A percentile compares a stretch with the other conserved stretches of the same genome.
These are phyloP conservation scores for Drosophila quasianomalipes DNA, from an alignment of 2,888 invertebrate genomes.

Conservation along the genomic window DNA sequence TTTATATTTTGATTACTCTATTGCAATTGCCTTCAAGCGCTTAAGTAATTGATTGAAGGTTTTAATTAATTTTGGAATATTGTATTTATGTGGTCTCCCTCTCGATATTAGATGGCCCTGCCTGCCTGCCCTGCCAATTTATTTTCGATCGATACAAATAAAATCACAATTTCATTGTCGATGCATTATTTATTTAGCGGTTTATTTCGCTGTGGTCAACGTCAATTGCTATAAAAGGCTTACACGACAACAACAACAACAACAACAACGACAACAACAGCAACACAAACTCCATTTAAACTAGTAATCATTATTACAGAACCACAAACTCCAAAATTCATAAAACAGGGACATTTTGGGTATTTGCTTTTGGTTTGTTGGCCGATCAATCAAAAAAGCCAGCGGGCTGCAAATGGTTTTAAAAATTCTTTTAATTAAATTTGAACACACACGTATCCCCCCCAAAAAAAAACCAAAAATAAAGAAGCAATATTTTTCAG, in stretches of 20 bases:
- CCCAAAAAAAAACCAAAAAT: background rate
- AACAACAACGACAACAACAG: background rate
- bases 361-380: slow-evolving; percentile 7
- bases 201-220: slow-evolving; percentile 67
- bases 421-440: slow-evolving; percentile 36
- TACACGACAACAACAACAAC: background rate
- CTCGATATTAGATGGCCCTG: background rate
- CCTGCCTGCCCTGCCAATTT: background rate
- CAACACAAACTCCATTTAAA: slow-evolving; percentile 21
- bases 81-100: slow-evolving; percentile 25
- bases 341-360: slow-evolving; percentile 27
- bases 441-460: background rate
- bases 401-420: slow-evolving; percentile 23
- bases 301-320: slow-evolving; percentile 59
- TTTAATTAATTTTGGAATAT: slow-evolving; percentile 69
- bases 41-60: slow-evolving; percentile 57
- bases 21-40: slow-evolving; percentile 13
- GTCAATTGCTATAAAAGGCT: slow-evolving; percentile 42
- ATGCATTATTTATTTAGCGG: slow-evolving; percentile 76
- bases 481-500: slow-evolving; percentile 14
- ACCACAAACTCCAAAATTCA: slow-evolving; percentile 66
- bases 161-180: slow-evolving; percentile 57
- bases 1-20: slow-evolving; percentile 19
- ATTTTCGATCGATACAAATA: slow-evolving; percentile 41
- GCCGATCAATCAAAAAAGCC: slow-evolving; percentile 57